phyloP scores from a whole-genome alignment of 1,140 invertebrate species.

The Procambarus clarkii region DNA sequence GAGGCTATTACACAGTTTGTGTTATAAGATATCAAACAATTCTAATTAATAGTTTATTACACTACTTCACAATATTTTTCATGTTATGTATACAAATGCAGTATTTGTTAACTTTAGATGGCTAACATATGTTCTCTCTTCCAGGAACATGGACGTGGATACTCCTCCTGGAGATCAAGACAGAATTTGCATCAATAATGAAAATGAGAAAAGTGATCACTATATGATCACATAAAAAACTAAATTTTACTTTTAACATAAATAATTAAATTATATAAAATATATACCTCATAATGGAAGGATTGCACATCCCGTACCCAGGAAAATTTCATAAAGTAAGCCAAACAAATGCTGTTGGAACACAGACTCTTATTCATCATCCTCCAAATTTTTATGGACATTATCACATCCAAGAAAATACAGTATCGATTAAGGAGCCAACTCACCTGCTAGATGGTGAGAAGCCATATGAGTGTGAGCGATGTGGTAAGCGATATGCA shows the following conservation, averaged over 20 bases:
- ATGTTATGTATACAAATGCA: too few species aligned
- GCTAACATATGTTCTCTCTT: conserved; percentile 47
- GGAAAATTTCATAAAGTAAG: conserved; percentile 48
- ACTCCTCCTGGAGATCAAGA: conserved; percentile 28
- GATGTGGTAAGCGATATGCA: conserved; percentile 51
- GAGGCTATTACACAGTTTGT: too few species aligned
- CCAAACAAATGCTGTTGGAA: conserved; percentile 32
- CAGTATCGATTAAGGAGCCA: neutral
- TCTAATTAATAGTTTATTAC: too few species aligned
- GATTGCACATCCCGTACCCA: conserved; percentile 51
- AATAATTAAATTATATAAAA: neutral
- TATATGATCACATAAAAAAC: neutral
- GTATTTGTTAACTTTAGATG: neutral
- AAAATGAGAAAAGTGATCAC: conserved; percentile 28
- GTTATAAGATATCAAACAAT: too few species aligned
- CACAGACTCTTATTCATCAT: conserved; percentile 37
- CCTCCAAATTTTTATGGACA: conserved; percentile 31
- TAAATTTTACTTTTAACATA: neutral
- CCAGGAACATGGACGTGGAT: conserved; percentile 28
- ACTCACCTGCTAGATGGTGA: conserved; percentile 31
- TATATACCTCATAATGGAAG: conserved; percentile 45
- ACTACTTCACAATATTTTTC: too few species aligned
- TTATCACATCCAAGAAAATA: conserved; percentile 10
- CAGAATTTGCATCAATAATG: conserved; percentile 34
- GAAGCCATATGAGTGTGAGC: conserved; percentile 50